Percentiles rank a stretch among this genome's conserved stretches.
phyloP scores from a whole-genome alignment of 2,113 vertebrate genomes.

The Dryoscopus gambensis region DNA sequence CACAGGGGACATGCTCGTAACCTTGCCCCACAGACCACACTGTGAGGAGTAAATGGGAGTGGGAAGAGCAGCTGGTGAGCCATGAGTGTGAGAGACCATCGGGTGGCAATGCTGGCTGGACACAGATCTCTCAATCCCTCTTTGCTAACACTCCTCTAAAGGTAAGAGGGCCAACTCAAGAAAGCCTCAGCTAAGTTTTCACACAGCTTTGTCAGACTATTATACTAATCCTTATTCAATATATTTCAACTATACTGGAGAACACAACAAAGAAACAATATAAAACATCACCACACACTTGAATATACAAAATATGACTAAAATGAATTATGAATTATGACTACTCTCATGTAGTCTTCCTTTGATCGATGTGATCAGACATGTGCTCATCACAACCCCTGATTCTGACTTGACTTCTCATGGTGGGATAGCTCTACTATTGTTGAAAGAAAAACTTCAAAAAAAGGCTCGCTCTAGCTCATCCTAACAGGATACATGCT shows the following conservation, averaged over 20 bases:
- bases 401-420: neutral
- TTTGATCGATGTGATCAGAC: neutral
- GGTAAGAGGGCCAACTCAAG: neutral
- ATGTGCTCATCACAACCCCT: neutral
- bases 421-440: neutral
- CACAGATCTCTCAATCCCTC: neutral
- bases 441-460: neutral
- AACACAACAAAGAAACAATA: neutral
- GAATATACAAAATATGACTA: neutral
- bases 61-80: neutral
- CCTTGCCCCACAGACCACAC: neutral
- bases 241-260: neutral
- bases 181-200: neutral
- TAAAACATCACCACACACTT: neutral
- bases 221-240: neutral
- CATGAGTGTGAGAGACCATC: neutral
- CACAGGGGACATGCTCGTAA: rapidly evolving
- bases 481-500: neutral
- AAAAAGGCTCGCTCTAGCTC: neutral
- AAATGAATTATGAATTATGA: neutral
- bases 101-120: neutral
- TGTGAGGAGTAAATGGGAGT: neutral
- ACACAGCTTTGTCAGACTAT: neutral
- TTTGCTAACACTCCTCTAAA: neutral
- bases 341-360: neutral